phyloP scores from a whole-genome alignment of 2,888 invertebrate genomes.

The Eupithecia exiguata region DNA sequence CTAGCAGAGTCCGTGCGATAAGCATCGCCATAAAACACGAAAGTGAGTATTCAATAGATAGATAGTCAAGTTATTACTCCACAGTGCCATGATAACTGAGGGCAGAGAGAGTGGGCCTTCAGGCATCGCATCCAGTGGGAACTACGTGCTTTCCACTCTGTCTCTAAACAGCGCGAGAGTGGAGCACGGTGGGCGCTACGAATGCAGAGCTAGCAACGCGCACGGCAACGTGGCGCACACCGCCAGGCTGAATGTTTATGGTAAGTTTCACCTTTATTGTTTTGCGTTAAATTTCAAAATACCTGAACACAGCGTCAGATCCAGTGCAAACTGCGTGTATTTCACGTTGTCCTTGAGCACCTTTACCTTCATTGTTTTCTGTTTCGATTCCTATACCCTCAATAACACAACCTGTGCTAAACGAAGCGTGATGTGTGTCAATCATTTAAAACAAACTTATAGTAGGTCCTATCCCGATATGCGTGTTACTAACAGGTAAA shows the following conservation, averaged over 20 bases:
- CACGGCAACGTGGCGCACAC: constrained; percentile 89
- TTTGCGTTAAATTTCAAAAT: background rate
- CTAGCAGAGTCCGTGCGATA: too few relatives aligned
- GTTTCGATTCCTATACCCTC: background rate
- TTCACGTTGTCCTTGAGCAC: constrained; percentile 93
- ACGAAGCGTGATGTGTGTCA: background rate
- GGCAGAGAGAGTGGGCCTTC: constrained; percentile 71
- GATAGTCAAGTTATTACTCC: too few relatives aligned
- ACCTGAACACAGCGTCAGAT: constrained; percentile 52
- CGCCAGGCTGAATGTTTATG: constrained; percentile 91
- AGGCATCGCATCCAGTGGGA: constrained; percentile 73
- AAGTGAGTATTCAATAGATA: too few relatives aligned
- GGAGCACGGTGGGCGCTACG: constrained; percentile 93
- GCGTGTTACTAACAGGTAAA: too few relatives aligned
- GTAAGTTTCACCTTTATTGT: constrained; percentile 65
- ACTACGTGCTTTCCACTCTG: constrained; percentile 92
- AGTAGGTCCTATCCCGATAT: too few relatives aligned
- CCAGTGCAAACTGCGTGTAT: constrained; percentile 88
- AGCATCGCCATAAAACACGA: too few relatives aligned
- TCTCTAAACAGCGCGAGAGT: constrained; percentile 90
- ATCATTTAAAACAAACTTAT: too few relatives aligned
- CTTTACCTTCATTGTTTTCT: background rate
- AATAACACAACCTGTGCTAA: background rate
- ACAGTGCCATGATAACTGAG: constrained; percentile 74
- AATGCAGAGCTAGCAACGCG: constrained; percentile 90